Evolutionary conservation across 2,797 vertebrate genomes (phyloP).

Genomic region (Toxotes lorentzi): DNA sequence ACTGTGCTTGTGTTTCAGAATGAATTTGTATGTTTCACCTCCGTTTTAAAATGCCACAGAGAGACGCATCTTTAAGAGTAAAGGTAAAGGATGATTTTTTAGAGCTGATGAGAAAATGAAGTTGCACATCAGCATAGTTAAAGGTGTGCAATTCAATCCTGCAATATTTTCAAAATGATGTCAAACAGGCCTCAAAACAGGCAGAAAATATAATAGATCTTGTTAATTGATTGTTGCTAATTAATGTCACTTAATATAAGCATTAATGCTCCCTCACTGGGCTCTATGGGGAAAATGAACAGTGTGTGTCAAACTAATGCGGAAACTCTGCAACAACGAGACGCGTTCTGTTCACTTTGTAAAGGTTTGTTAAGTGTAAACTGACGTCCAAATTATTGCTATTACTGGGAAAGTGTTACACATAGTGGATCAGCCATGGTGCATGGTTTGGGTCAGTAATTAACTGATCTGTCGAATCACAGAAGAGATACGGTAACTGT

Average conservation of each 20-base stretch:
- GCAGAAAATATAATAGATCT: neutral
- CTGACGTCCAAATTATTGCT: no score
- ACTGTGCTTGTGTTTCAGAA: slow-evolving; percentile 25
- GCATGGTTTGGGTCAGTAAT: neutral
- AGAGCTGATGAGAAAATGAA: neutral
- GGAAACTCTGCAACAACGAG: slow-evolving; percentile 1
- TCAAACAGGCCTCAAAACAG: no score
- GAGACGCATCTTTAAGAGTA: neutral
- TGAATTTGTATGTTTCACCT: neutral
- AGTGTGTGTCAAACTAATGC: neutral
- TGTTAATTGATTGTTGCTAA: no score
- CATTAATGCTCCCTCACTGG: neutral
- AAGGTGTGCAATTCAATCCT: neutral
- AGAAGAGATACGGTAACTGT: neutral
- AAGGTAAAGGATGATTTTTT: neutral
- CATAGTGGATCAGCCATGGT: accelerated
- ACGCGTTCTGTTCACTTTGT: slow-evolving; percentile 1
- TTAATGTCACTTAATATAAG: slow-evolving; percentile 7
- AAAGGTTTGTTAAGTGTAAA: neutral
- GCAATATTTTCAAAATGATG: neutral
- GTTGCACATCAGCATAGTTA: neutral
- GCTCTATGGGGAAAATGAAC: neutral
- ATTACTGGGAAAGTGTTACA: neutral
- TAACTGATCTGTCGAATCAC: slow-evolving; percentile 5
- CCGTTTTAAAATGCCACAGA: slow-evolving; percentile 25